These are phyloP conservation scores for Philypnodon macrostomus DNA, from an alignment of 2,797 vertebrate species.

Conservation along the genomic window DNA sequence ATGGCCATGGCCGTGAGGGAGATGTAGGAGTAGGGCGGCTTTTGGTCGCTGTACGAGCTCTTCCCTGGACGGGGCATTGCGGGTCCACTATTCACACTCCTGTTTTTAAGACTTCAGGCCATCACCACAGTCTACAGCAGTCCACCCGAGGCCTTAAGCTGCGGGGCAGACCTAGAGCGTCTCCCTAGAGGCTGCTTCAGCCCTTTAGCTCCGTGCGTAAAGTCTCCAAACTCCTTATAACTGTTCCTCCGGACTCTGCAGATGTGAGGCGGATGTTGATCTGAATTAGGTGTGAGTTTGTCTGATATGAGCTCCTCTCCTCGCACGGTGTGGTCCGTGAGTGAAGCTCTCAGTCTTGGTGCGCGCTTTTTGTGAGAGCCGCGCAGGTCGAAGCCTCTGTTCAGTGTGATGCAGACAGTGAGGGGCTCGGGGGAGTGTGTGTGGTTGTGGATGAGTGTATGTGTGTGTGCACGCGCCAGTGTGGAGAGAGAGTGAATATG, in stretches of 20 bases:
- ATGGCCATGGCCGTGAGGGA: slow-evolving; percentile 94
- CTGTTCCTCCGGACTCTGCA: background rate
- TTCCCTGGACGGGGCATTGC: slow-evolving; percentile 94
- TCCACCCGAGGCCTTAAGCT: slow-evolving; percentile 30
- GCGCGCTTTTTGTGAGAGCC: slow-evolving; percentile 87
- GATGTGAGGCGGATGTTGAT: slow-evolving; percentile 3
- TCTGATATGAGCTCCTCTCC: slow-evolving; percentile 41
- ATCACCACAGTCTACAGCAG: slow-evolving; percentile 8
- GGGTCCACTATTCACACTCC: slow-evolving; percentile 34
- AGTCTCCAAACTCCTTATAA: slow-evolving; percentile 42
- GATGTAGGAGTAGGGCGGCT: slow-evolving; percentile 93
- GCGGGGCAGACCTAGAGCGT: background rate
- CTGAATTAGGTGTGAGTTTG: background rate
- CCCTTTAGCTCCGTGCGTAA: slow-evolving; percentile 46
- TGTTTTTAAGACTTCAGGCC: slow-evolving; percentile 19
- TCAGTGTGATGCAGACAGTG: slow-evolving; percentile 83
- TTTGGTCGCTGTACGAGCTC: slow-evolving; percentile 95
- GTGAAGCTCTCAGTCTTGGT: slow-evolving; percentile 59
- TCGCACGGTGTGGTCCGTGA: slow-evolving; percentile 34
- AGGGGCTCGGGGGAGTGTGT: slow-evolving; percentile 70
- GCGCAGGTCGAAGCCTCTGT: slow-evolving; percentile 82
- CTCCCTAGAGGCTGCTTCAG: slow-evolving; percentile 9
- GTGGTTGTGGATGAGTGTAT: slow-evolving; percentile 4
- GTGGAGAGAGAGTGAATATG: background rate
- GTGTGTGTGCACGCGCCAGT: slow-evolving; percentile 22